Evolutionary conservation across 2,797 vertebrate species (phyloP), one percentile per base, ranked within the genome.

Genomic region (Myotis planiceps): DNA sequence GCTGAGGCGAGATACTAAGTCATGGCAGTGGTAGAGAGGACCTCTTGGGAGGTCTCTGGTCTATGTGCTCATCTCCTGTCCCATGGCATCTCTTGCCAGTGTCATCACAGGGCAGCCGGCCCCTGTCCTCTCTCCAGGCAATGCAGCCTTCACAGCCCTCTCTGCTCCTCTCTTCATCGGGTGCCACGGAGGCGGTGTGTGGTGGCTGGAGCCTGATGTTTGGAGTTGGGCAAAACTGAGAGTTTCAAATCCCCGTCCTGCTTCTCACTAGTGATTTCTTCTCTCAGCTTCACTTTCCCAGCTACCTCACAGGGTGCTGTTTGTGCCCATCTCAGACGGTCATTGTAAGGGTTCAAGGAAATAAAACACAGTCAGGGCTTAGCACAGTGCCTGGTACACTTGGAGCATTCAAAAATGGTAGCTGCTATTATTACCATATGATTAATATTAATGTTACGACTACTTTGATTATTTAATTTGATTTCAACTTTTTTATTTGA

Each of bases 131-230:
- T 71, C 29, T 14, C n/a, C 42, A 66, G 58, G 34, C 10, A 27
- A 55, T 42, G 25, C 49, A 34, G 7, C 45, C 12, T 65, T 69
- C 42, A 16, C 1, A 8, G 14, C 7, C 32, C 13, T 90, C 7
- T 1, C 21, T 21, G 34, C 7, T 5, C 10, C 34, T 86, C 55
- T 34, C 47, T 90, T 81, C 5, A 15, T 9, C 2, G 0, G 10
- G 14, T 55, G 27, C 76, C 4, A 3, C 0, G 14, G 19, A 63
- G 16, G 6, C 0, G 0, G 47, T 16, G 1, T 8, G 1, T 29
- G 5, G 25, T 32, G 32, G 23, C 49, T 34, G 82, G 9, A 72
- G 34, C 23, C 18, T 34, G 15, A 15, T 72, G 53, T 88, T 80
- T 29, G 16, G n/a, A 63, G 63, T 69, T 29, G n/a, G 37, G 47